phyloP scores from a whole-genome alignment of 2,888 invertebrate species.

The Odontocerum albicorne region DNA sequence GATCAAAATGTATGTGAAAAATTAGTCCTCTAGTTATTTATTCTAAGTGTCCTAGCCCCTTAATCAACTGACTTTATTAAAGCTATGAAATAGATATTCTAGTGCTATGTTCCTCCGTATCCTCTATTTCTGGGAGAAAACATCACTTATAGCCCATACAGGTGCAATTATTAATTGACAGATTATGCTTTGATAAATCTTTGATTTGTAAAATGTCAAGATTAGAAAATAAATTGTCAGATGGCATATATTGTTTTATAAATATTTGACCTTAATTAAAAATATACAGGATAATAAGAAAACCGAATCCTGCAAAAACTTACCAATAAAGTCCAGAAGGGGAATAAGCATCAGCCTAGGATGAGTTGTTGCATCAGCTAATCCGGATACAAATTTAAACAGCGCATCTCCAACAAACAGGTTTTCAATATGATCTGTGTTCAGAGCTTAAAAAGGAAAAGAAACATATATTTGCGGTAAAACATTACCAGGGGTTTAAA shows the following conservation, averaged over 20 bases:
- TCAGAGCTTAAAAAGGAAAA: constrained; percentile 42
- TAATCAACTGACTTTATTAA: no score
- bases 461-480: constrained; percentile 36
- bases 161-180: background rate
- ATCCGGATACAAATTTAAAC: constrained; percentile 78
- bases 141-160: background rate
- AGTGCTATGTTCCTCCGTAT: no score
- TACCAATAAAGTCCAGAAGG: constrained; percentile 69
- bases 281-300: no score
- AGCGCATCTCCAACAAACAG: constrained; percentile 83
- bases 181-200: background rate
- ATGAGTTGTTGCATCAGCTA: constrained; percentile 75
- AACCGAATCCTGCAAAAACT: constrained; percentile 39
- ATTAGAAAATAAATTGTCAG: no score
- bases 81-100: no score
- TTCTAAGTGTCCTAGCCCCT: no score
- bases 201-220: background rate
- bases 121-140: background rate
- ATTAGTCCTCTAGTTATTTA: no score
- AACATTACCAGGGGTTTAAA: no score
- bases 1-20: no score
- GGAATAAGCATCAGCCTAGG: constrained; percentile 77
- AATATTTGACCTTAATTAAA: no score
- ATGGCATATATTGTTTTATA: no score
- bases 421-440: constrained; percentile 52